phyloP scores from a whole-genome alignment of 2,888 invertebrate genomes.

The Aphidoletes aphidimyza region DNA sequence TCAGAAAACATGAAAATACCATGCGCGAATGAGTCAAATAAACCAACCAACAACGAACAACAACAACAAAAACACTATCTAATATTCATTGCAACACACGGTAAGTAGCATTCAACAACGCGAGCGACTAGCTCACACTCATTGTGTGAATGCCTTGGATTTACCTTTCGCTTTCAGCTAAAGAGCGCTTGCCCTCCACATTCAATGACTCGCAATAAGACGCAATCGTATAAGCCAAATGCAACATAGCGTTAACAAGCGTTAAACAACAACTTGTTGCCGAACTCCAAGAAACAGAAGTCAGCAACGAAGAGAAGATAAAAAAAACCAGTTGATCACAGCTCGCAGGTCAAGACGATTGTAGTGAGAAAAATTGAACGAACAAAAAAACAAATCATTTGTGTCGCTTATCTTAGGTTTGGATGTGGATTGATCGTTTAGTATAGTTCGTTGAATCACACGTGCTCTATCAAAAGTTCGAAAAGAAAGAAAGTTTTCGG shows the following conservation, averaged over 20 bases:
- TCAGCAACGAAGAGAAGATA: no score
- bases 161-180: slow-evolving; percentile 34
- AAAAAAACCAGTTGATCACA: no score
- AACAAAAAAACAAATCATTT: not conserved
- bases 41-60: not conserved
- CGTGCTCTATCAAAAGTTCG: not conserved
- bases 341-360: no score
- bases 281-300: no score
- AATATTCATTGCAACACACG: not conserved
- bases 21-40: slow-evolving; percentile 10
- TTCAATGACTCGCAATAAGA: not conserved
- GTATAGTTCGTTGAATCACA: not conserved
- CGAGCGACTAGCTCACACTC: no score
- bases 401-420: not conserved
- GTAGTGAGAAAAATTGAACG: not conserved
- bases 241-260: not conserved
- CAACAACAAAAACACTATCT: not conserved
- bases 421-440: not conserved
- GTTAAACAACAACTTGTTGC: no score
- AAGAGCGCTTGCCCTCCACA: not conserved
- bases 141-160: slow-evolving; percentile 24
- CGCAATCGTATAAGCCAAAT: not conserved
- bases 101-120: no score
- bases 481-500: not conserved
- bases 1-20: not conserved